Evolutionary conservation across 2,113 vertebrate species (phyloP), one percentile per base, ranked within the genome.

Genomic region (Rhabdornis inornatus): DNA sequence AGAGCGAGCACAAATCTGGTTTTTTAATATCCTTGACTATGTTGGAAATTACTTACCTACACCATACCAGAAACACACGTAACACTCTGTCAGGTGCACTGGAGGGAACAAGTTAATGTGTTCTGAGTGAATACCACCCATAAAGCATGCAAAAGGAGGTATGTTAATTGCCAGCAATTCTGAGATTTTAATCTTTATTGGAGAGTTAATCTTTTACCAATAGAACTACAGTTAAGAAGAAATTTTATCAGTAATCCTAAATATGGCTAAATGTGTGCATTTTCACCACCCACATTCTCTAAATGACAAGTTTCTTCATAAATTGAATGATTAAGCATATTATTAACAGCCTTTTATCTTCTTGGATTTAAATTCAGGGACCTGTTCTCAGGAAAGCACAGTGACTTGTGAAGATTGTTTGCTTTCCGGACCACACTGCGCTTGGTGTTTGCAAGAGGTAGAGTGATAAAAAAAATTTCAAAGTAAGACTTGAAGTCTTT

Each of bases 361-460:
- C 61, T 92, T 92, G 95, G 57, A 31, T 96, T 95, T 96, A 79
- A 94, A 97, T 92, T 53, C 93, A 99, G 99, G 99, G 96, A 98
- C 95, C 77, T 99, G 99, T 96, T 97, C 98, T 80, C 59, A 92
- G 66, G 98, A 97, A 90, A 98, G 95, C 30, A 92, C 98, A 92
- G 97, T 98, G 94, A 98, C 98, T 93, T 99, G 99, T 97, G 98
- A 98, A 76, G 98, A 99, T 59, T 99, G 99, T 97, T 98, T 99
- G 92, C 98, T 98, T 96, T 97, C 98, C 18, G 98, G 99, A 96
- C 98, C 99, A 42, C 97, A 97, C 75, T 99, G 99, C 23, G 99
- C 98, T 94, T 99, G 99, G 99, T 99, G 99, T 96, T 98, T 98
- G 91, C 99, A 99, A 97, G 98, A 99, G 99, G 99, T 99, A 98